Evolutionary conservation across 2,888 invertebrate genomes (phyloP), one percentile per base, ranked within the genome.

Genomic region (Drosophila neonasuta): DNA sequence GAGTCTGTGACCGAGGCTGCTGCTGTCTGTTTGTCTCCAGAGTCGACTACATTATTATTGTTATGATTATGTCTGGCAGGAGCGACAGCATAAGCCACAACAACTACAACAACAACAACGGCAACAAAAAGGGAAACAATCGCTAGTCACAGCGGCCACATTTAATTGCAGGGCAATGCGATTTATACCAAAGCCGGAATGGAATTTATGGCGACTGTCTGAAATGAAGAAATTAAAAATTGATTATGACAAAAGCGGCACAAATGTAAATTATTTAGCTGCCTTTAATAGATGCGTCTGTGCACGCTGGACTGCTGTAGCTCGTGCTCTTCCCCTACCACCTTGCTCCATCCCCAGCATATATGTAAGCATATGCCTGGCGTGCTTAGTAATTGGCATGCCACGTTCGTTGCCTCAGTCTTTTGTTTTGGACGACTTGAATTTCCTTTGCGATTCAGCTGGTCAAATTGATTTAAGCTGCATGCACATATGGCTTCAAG

Each of bases 171-270:
- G 77, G 80, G 81, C 80, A 78, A 82, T 82, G 84, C 87, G 88
- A 88, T 88, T 89, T 88, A 89, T 89, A 77, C 87, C 79, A 88
- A 84, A 82, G 88, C 79, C 80, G 76, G 77, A 61, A 63, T 74
- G 79, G 71, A 88, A 89, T 89, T 89, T 88, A 89, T 88, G 79
- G 81, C 79, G 64, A 58, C 70, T 78, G 80, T 78, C 79, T 64
- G 71, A 79, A 87, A 83, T 81, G 79, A 87, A 86, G 87, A 87
- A 87, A 87, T 88, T 87, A 83, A 87, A 87, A 87, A 88, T 87
- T 86, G 87, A 87, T 86, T 88, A 84, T 87, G 88, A 87, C 87
- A 85, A 86, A 86, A 77, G 71, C 80, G 77, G 65, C 71, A 79
- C 76, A 86, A 69, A 84, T 81, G 83, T 74, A 79, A 81, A 87